Conservation (phyloP, 2,113 vertebrate genomes). For the Alouatta palliata region DNA sequence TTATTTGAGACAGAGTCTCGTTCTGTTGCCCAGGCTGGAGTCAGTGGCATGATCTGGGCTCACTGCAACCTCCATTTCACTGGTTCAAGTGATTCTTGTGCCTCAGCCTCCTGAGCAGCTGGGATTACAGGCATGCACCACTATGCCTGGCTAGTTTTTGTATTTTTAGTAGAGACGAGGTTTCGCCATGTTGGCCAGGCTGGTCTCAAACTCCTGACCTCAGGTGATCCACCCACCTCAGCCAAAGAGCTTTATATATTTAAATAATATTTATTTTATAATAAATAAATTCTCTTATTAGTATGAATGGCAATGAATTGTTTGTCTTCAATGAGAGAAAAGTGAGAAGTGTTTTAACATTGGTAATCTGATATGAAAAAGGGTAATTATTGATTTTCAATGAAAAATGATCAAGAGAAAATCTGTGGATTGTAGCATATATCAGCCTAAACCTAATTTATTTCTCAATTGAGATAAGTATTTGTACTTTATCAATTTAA, state of each 20-base stretch:
- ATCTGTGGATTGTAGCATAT: neutral
- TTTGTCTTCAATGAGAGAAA: neutral
- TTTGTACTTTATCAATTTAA: neutral
- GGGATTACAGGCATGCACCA: no score
- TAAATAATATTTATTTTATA: conserved; percentile 11
- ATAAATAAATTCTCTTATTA: neutral
- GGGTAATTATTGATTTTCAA: neutral
- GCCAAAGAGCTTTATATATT: neutral
- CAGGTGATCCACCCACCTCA: no score
- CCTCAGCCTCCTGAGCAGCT: no score
- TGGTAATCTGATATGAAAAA: neutral
- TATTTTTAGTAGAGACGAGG: no score
- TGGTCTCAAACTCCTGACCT: no score
- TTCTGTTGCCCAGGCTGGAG: no score
- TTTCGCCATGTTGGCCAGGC: no score
- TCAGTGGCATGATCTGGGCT: no score
- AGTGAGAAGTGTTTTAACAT: neutral
- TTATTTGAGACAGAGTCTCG: no score
- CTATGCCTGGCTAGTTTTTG: no score
- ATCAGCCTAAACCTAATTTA: neutral
- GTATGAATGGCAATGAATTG: neutral
- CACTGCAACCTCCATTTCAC: no score
- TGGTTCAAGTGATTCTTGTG: no score
- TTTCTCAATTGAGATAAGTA: neutral
- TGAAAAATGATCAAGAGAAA: neutral